These are phyloP conservation scores for Bungarus multicinctus DNA, from an alignment of 2,113 vertebrate species.

Conservation along the genomic window DNA sequence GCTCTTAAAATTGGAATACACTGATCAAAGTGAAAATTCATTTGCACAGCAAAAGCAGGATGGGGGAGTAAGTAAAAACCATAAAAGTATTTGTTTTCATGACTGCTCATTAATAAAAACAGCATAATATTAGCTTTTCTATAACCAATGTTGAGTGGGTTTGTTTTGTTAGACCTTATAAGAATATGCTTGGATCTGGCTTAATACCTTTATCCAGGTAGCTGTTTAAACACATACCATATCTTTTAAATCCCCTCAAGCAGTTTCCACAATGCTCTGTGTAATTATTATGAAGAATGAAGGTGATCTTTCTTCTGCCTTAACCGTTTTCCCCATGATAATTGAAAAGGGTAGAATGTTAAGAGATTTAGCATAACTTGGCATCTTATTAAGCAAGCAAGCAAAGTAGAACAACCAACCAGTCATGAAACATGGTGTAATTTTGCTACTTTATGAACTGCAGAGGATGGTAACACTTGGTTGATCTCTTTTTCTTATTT, in stretches of 20 bases:
- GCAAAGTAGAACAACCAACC: neutral
- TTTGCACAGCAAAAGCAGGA: neutral
- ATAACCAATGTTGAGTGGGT: neutral
- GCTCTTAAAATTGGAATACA: constrained; percentile 4
- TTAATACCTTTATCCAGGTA: constrained; percentile 43
- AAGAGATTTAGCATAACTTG: constrained; percentile 33
- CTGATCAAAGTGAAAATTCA: neutral
- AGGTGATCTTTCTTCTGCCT: constrained; percentile 47
- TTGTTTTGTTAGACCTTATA: neutral
- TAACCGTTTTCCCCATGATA: constrained; percentile 34
- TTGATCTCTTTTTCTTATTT: neutral
- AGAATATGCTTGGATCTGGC: constrained; percentile 31
- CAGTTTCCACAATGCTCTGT: constrained; percentile 32
- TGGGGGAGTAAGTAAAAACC: neutral
- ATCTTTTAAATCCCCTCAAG: constrained; percentile 41
- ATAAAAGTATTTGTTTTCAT: neutral
- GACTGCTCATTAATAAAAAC: neutral
- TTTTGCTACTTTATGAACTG: neutral
- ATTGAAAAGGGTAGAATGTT: constrained; percentile 19
- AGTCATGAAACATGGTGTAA: neutral
- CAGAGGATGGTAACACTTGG: neutral
- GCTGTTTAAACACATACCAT: constrained; percentile 46
- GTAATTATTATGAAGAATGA: constrained; percentile 56
- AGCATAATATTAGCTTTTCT: neutral
- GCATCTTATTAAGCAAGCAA: neutral